Evolutionary conservation across 2,888 invertebrate genomes (phyloP).

Genomic region (Octonoba sinensis): DNA sequence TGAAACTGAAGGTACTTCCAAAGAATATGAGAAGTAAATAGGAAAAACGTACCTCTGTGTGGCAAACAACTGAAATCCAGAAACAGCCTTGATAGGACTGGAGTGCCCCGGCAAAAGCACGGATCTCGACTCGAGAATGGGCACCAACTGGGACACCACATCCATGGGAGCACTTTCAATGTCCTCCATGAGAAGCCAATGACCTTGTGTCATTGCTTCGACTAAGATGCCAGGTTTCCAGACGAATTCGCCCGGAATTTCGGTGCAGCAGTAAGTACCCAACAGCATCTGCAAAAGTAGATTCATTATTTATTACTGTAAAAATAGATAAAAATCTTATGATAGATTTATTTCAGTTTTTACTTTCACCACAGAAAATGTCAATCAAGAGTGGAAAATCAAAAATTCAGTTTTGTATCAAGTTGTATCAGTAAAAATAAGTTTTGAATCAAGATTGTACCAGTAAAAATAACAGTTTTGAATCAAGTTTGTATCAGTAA

Average conservation of each 20-base stretch:
- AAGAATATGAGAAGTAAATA: neutral
- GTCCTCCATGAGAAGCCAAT: constrained; percentile 95
- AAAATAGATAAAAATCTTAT: neutral
- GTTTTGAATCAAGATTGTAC: too few species aligned
- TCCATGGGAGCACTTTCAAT: constrained; percentile 94
- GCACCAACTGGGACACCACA: constrained; percentile 87
- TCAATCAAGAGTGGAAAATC: neutral
- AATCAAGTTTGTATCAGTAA: too few species aligned
- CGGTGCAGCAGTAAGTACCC: constrained; percentile 94
- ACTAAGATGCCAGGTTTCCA: constrained; percentile 97
- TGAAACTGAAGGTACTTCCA: too few species aligned
- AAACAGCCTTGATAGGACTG: constrained; percentile 82
- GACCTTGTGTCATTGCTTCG: constrained; percentile 83
- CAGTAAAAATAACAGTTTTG: too few species aligned
- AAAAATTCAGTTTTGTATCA: too few species aligned
- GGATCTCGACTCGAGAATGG: constrained; percentile 85
- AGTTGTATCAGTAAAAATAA: too few species aligned
- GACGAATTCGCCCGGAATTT: constrained; percentile 95
- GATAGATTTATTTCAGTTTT: neutral
- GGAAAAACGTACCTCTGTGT: constrained; percentile 73
- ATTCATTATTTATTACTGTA: neutral
- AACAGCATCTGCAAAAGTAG: constrained; percentile 78
- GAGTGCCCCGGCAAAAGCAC: constrained; percentile 90
- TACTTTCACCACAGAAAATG: too few species aligned
- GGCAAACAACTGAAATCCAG: constrained; percentile 92